These are phyloP conservation scores for Atta cephalotes DNA, from an alignment of 1,140 invertebrate genomes.

Conservation along the genomic window DNA sequence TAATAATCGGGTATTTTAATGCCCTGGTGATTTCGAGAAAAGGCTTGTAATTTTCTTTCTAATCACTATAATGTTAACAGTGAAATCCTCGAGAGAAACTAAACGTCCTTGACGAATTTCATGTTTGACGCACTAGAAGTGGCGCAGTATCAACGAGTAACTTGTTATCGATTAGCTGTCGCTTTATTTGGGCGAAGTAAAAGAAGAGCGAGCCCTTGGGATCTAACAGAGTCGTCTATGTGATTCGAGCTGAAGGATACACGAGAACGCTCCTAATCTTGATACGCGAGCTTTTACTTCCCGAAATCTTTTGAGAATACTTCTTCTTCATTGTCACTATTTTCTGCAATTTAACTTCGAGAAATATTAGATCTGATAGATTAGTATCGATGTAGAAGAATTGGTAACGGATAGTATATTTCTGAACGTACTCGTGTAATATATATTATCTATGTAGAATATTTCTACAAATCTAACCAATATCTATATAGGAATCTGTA, in stretches of 20 bases:
- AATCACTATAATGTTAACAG: background rate
- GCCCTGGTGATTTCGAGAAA: background rate
- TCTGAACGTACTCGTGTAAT: background rate
- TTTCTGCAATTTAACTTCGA: constrained; percentile 41
- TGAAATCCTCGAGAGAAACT: background rate
- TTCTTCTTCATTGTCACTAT: background rate
- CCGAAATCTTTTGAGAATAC: constrained; percentile 47
- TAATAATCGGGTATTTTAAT: background rate
- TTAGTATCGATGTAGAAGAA: background rate
- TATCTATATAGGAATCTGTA: background rate
- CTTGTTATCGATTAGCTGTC: constrained; percentile 85
- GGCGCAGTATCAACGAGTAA: constrained; percentile 59
- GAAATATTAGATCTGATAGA: constrained; percentile 1
- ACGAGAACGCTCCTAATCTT: constrained; percentile 84
- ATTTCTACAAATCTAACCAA: background rate
- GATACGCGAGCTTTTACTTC: constrained; percentile 71
- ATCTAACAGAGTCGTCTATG: constrained; percentile 73
- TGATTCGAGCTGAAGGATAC: constrained; percentile 82
- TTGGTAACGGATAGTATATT: background rate
- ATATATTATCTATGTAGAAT: background rate
- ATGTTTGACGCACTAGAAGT: background rate
- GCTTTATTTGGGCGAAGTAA: constrained; percentile 84
- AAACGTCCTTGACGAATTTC: constrained; percentile 5
- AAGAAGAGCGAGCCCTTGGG: constrained; percentile 84
- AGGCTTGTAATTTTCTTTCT: background rate